Evolutionary conservation across 2,797 vertebrate genomes (phyloP).

Genomic region (Microctenopoma lineatum): DNA sequence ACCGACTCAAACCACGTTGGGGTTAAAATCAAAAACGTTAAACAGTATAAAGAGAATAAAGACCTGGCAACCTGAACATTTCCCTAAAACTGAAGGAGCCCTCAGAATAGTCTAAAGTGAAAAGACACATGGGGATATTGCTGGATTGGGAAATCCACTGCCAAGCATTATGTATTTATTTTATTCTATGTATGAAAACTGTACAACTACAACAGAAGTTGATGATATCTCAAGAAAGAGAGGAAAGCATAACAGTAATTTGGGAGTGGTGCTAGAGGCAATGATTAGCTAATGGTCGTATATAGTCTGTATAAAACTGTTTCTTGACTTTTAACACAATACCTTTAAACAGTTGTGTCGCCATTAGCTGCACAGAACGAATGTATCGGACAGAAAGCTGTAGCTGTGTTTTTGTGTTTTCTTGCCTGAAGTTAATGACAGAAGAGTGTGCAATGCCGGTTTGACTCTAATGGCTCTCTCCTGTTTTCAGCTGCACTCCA

Average conservation of each 20-base stretch:
- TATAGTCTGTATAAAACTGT: too few relatives aligned
- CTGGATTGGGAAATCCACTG: too few relatives aligned
- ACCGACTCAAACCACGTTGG: too few relatives aligned
- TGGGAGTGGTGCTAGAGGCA: background rate
- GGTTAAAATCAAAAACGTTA: background rate
- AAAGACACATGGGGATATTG: background rate
- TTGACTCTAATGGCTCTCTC: conserved; percentile 6
- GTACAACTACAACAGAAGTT: background rate
- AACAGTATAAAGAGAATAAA: background rate
- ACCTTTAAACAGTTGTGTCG: background rate
- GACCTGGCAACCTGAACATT: background rate
- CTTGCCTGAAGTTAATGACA: background rate
- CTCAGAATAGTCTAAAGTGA: background rate
- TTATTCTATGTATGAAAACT: background rate
- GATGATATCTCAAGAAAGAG: background rate
- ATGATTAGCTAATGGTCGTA: background rate
- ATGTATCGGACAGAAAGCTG: conserved; percentile 4
- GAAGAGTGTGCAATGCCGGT: background rate
- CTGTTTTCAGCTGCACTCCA: conserved; percentile 91
- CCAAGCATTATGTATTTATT: background rate
- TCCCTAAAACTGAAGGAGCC: background rate
- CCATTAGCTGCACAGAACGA: conserved; percentile 15
- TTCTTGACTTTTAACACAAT: too few relatives aligned
- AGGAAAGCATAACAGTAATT: background rate
- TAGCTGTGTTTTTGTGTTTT: conserved; percentile 10